Conservation (phyloP, 2,113 vertebrate species). For the Centrocercus urophasianus region DNA sequence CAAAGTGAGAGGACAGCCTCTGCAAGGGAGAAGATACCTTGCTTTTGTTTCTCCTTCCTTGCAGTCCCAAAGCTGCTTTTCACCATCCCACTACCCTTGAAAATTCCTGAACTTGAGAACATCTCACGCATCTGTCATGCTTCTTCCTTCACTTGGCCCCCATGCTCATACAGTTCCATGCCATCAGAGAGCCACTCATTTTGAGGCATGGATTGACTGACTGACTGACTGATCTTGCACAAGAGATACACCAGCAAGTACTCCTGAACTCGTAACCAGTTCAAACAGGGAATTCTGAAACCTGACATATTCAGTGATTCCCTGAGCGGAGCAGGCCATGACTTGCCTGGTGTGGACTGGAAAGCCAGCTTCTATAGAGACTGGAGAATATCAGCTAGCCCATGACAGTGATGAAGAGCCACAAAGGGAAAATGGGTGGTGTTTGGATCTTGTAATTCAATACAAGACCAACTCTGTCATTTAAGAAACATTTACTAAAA, state of each 20-base stretch:
- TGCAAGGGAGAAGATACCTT: neutral
- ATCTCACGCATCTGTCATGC: neutral
- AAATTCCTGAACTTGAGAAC: neutral
- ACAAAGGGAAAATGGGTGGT: neutral
- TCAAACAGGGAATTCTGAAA: neutral
- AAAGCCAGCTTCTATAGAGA: neutral
- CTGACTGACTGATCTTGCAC: neutral
- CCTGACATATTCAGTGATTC: neutral
- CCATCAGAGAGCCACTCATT: neutral
- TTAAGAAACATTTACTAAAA: neutral
- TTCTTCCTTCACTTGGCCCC: neutral
- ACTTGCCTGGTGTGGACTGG: neutral
- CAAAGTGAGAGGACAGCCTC: neutral
- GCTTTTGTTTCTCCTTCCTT: neutral
- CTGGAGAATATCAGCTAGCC: neutral
- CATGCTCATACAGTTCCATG: fast-evolving
- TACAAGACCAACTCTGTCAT: slow-evolving; percentile 24
- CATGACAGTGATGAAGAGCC: slow-evolving; percentile 28
- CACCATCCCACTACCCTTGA: neutral
- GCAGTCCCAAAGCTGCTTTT: neutral
- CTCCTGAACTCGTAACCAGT: neutral
- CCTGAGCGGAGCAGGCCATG: neutral
- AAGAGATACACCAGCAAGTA: neutral
- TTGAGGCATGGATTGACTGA: neutral
- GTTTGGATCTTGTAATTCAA: slow-evolving; percentile 9